phyloP scores from a whole-genome alignment of 2,888 invertebrate genomes.

The Ypsolopha scabrella region DNA sequence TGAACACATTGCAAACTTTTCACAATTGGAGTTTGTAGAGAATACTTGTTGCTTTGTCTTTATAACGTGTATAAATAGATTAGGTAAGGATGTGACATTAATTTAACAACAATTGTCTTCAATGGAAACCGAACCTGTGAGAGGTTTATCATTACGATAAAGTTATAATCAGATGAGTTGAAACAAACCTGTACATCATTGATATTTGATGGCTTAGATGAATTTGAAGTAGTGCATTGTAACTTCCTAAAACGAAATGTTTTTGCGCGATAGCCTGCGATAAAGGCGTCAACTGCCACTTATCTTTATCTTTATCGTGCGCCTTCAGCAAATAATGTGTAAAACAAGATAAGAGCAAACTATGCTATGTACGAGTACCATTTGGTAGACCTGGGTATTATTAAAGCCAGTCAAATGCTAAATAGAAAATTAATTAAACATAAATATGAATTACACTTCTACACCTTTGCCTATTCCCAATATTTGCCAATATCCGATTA shows the following conservation, averaged over 20 bases:
- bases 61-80: not conserved
- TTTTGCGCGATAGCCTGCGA: conserved; percentile 52
- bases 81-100: no score
- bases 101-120: no score
- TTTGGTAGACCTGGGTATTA: conserved; percentile 29
- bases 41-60: conserved; percentile 4
- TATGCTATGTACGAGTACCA: conserved; percentile 27
- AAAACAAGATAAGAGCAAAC: conserved; percentile 57
- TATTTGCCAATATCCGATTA: no score
- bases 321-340: conserved; percentile 65
- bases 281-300: conserved; percentile 55
- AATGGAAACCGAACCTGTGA: no score
- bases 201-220: not conserved
- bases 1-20: conserved; percentile 46
- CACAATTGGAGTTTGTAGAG: not conserved
- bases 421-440: no score
- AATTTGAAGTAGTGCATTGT: conserved; percentile 16
- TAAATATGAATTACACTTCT: no score
- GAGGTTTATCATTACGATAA: no score
- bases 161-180: no score
- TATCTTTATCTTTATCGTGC: conserved; percentile 63
- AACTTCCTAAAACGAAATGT: conserved; percentile 45
- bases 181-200: no score
- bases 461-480: no score
- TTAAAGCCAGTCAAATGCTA: no score